phyloP scores from a whole-genome alignment of 2,113 vertebrate species.

The Semnornis frantzii region DNA sequence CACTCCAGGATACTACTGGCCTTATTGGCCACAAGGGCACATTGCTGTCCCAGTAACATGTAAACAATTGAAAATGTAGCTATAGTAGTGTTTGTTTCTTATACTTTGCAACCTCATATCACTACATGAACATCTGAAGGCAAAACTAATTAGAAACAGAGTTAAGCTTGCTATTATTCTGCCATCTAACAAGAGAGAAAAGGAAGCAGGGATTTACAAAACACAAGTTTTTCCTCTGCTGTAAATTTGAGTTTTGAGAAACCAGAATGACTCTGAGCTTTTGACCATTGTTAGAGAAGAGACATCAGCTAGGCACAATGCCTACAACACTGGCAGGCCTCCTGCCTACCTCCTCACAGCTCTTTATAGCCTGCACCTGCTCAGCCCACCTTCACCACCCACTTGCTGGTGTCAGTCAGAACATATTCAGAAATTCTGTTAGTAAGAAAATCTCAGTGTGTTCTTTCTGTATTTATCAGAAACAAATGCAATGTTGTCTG shows the following conservation, averaged over 20 bases:
- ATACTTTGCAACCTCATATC: neutral
- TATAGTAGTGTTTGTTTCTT: neutral
- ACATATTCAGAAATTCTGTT: neutral
- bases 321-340: neutral
- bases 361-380: neutral
- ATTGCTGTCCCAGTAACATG: neutral
- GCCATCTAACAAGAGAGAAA: neutral
- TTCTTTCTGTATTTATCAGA: neutral
- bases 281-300: neutral
- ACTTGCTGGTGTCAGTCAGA: neutral
- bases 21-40: no score
- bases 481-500: neutral
- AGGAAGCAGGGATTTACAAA: neutral
- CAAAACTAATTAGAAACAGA: neutral
- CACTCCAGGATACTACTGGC: no score
- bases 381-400: neutral
- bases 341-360: neutral
- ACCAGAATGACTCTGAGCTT: neutral
- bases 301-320: neutral
- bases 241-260: neutral
- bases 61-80: neutral
- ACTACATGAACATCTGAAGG: neutral
- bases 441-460: neutral
- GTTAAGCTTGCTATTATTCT: neutral
- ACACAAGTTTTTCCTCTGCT: neutral